Base-by-base conservation (phyloP, 2,113 vertebrate genomes). In the Leuciscus idus region DNA sequence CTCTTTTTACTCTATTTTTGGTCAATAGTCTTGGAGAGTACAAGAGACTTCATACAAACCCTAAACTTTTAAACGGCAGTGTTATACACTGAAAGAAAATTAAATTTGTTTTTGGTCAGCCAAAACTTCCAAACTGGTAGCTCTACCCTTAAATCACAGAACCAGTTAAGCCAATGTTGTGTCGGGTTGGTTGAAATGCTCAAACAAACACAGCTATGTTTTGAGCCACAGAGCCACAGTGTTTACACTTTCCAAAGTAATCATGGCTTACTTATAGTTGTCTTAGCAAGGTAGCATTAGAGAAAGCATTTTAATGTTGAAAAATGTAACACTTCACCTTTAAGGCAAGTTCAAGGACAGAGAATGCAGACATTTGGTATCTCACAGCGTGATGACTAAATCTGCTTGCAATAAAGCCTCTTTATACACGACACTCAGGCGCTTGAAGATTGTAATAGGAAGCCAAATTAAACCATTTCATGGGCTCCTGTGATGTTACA, bases 321-420 rank as follows among this genome's bases (percentile, higher is more conserved):
- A 62, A 61, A 80, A 80, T 12, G 0, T 62, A 11, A 43, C 30
- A 82, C 21, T 30, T 78, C 15, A 76, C 28, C 26, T 84, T 85
- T 19, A 48, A 28, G 59, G 73, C 6, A 28, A 84, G 50, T 33
- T 74, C 13, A 43, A 13, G 76, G 77, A 79, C 59, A n/a, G 52
- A 52, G 28, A 77, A 85, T 55, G 57, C 33, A 76, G 55, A 46
- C 55, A 61, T 39, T 74, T 36, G 55, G 74, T 64, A 55, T 72
- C 55, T 81, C 77, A 78, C 70, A 57, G 86, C 75, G 43, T 73
- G 83, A 61, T 36, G 46, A 75, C 70, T 64, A 86, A 78, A 77
- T 78, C 87, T 83, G 55, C 43, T 79, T 86, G 82, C 66, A 86
- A 90, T 87, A 88, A 86, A 86, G 36, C 30, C 43, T 74, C 30